Evolutionary conservation across 2,113 vertebrate genomes (phyloP), one percentile per base, ranked within the genome.

Genomic region (Sander lucioperca): DNA sequence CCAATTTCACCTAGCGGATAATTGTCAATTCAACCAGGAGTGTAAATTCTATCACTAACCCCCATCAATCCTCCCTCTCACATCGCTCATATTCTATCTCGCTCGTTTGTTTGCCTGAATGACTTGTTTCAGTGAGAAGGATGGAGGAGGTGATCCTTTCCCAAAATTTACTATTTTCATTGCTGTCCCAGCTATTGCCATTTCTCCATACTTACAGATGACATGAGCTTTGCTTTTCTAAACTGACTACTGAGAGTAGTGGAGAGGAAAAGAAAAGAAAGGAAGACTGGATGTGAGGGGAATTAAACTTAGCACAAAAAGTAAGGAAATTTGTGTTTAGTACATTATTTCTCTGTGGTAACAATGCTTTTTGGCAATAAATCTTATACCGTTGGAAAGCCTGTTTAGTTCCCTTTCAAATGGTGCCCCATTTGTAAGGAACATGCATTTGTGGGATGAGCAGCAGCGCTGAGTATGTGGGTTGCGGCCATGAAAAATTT

Each of bases 11-110:
- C 82, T 82, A 48, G 80, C 63, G 70, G 72, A 91, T 94, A 79
- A 94, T 88, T 90, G 85, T 90, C 91, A 88, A 87, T 92, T 89
- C 88, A 89, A 80, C 43, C 77, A 77, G 72, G 71, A 86, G 77
- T 83, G 74, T 88, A 87, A 88, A 92, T 90, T 91, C 77, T 74
- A 91, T 84, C 84, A 87, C 86, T 85, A 79, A 54, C 76, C 68
- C 36, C 72, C 76, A 87, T 90, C 88, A 85, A 87, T 91, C 88
- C 76, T 82, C 62, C 25, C 23, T 73, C 81, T 82, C 75, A 73
- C 80, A 86, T 74, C 2, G 2, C 36, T 79, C 36, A 74, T 79
- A 89, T 84, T 86, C 66, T 23, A 51, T 54, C 67, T 78, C 30
- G 5, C 64, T 81, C 71, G 13, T 85, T 82, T 82, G 80, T 88